Base-by-base conservation (phyloP, 2,888 invertebrate genomes). In the Tiphia femorata region DNA sequence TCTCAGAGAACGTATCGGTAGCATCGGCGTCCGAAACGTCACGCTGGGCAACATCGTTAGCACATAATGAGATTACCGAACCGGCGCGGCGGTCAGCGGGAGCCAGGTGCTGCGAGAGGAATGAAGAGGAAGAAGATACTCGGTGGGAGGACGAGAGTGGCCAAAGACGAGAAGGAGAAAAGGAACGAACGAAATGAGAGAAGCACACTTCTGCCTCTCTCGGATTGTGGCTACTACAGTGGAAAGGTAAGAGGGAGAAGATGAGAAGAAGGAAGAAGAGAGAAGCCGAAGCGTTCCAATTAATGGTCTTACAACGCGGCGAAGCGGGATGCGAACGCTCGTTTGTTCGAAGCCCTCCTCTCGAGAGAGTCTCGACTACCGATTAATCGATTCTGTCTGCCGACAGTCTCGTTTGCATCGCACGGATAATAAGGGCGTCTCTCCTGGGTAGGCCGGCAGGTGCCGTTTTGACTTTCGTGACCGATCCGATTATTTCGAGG, bases 51-150 rank as follows among this genome's bases (percentile, higher is more conserved):
- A 61, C 63, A 71, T 73, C 72, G 71, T 76, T 72, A 72, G 64
- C 62, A 66, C 62, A 69, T 75, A 76, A 76, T 73, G 68, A 76
- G 75, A 72, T 76, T 76, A 73, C 69, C 50, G 62, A 46, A 49
- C 53, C 50, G 40, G 41, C 40, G 41, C 33, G 33, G 14, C 33
- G 10, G 41, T 49, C 49, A 50, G 50, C 54, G 58, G 54, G 54
- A 55, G 49, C 50, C 50, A 29, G 43, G 12, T 35, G 53, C 47
- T 40, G 29, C 42, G 57, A 23, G 38, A 33, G 52, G 48, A 27
- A n/a, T 27, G 43, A 41, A 44, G n/a, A n/a, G n/a, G n/a, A n/a
- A n/a, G n/a, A n/a, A n/a, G n/a, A n/a, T n/a, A n/a, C 35, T 57
- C 47, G 43, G 29, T 47, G 57, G 29, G 38, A 33, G 52, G 48